Conservation (phyloP, 2,113 vertebrate species). For the Terrapene triunguis region DNA sequence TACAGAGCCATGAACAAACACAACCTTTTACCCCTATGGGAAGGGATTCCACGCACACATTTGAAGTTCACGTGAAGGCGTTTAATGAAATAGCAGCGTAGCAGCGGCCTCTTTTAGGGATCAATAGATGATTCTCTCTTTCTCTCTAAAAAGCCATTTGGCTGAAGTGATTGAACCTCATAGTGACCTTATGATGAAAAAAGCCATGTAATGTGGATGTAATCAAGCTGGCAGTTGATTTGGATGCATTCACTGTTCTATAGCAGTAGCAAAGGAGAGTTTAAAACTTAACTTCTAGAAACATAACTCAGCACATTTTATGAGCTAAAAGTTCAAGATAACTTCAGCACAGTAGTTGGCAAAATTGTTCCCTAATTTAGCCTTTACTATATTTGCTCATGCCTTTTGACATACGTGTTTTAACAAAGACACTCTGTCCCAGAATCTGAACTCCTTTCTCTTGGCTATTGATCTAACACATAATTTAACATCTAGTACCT, state of each 20-base stretch:
- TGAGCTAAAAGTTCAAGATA: background rate
- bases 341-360: background rate
- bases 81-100: background rate
- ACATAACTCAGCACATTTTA: background rate
- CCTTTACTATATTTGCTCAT: background rate
- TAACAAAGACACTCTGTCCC: background rate
- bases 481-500: background rate
- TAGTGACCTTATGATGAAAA: background rate
- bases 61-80: background rate
- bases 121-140: background rate
- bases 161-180: background rate
- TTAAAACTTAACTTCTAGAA: background rate
- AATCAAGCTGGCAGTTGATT: background rate
- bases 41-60: background rate
- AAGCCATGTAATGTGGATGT: background rate
- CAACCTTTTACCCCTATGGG: background rate
- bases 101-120: background rate
- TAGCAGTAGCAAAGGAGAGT: background rate
- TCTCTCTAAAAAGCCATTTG: background rate
- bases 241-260: background rate
- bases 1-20: fast-evolving
- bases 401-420: background rate
- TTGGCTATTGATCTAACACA: background rate
- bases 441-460: background rate
- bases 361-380: background rate